Evolutionary conservation across 2,888 invertebrate genomes (phyloP), one percentile per base, ranked within the genome.

Genomic region (Cecidostiba fungosa): DNA sequence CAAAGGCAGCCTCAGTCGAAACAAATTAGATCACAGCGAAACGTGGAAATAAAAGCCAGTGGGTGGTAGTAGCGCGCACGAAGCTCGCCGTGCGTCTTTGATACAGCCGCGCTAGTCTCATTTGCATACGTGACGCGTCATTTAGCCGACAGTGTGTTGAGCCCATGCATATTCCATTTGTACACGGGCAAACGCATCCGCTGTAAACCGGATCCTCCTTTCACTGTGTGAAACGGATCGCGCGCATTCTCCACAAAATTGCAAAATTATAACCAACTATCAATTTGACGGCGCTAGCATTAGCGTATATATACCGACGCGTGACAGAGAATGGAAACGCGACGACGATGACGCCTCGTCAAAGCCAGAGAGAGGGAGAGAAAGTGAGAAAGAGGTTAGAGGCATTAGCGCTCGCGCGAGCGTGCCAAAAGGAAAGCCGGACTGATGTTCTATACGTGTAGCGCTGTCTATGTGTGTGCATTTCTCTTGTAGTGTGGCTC

Each of bases 211-310:
- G 54, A 59, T 19, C 10, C n/a, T 8, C n/a, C 54, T n/a, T 59
- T n/a, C 54, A n/a, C 6, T 59, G 8, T n/a, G 54, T 59, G 54
- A 59, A 59, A 59, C 54, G 54, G 54, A 59, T 59, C 54, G 54
- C 54, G n/a, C n/a, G 54, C 66, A 66, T 66, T 66, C 29, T 14
- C 16, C 26, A 14, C 66, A 29, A 79, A 79, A 79, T 79, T 70
- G 36, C 50, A 69, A 26, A 70, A 79, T 79, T 79, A 79, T 70
- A 79, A 70, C 54, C 70, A 50, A 79, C 59, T 54, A 76, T 59
- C 54, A 76, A 76, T 76, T 76, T 76, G 72, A 23, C 43, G 32
- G 19, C 14, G 16, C n/a, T n/a, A 29, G 26, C 66, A 43, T 43
- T 43, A n/a, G 26, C n/a, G 47, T 54, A 29, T 14, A 76, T 4